Base-by-base conservation (phyloP, 2,113 vertebrate genomes). In the Notothenia coriiceps region DNA sequence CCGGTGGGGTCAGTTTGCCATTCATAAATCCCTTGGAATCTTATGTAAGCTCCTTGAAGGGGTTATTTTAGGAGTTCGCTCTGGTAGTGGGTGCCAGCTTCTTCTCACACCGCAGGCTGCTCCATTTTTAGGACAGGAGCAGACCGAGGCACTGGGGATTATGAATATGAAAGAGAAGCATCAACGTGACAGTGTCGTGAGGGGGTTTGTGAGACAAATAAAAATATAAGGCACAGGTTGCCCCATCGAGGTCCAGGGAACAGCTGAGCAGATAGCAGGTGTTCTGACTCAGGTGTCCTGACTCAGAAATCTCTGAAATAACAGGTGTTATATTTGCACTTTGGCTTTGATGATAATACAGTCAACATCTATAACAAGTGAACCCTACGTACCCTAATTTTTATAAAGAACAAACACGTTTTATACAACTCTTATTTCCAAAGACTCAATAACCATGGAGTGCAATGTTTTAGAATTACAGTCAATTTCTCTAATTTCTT, bases 11-110 rank as follows among this genome's bases (percentile, higher is more conserved):
- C 66, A 35, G 64, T 79, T 81, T 84, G 20, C 83, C 84, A 86
- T 86, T 89, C 85, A 82, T 67, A 86, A 82, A 78, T 70, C 72
- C 49, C 47, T 25, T 3, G 46, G 77, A 76, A 46, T 55, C 59
- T 35, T 13, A 2, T 7, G 56, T 47, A 43, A 52, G 79, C 69
- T 75, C 61, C 61, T 62, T 35, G 17, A 17, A 35, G 22, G 35
- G 77, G 71, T 87, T 93, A 92, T 92, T 93, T 93, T 87, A 69
- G 72, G 90, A 76, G 62, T 73, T 61, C 60, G 29, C 64, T 79
- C 12, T 61, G 49, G 29, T 29, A n/a, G n/a, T 47, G 71, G 74
- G 5, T 70, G 69, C 43, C 61, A 52, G 79, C 47, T 73, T 54
- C 68, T 59, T 60, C 20, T 75, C 67, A 62, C 75, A 20, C 40